Conservation (phyloP, 2,888 invertebrate species). For the Ephialtes manifestator region DNA sequence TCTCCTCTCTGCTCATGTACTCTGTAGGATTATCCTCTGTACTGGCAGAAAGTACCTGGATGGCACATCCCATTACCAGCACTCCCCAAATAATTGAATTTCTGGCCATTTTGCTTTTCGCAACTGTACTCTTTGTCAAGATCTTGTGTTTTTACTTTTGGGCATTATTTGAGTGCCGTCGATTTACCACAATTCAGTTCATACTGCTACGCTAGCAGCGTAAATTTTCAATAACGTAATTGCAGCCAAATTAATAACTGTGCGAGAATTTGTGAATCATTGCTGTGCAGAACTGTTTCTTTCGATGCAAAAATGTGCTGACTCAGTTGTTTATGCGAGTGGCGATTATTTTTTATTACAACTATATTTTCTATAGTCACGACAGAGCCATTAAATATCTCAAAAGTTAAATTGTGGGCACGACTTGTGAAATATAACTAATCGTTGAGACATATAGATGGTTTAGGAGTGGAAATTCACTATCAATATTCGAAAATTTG, state of each 20-base stretch:
- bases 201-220: conserved; percentile 16
- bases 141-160: conserved; percentile 71
- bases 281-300: background rate
- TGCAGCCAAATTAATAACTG: background rate
- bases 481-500: background rate
- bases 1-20: conserved; percentile 89
- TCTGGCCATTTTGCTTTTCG: conserved; percentile 76
- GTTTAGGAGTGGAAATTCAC: background rate
- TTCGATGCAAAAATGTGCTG: background rate
- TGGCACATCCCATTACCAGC: conserved; percentile 77
- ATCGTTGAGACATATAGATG: background rate
- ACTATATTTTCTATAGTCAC: background rate
- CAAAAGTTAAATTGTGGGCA: background rate
- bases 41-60: conserved; percentile 72
- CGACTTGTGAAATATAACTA: background rate
- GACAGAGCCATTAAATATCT: background rate
- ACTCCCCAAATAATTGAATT: conserved; percentile 77
- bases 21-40: conserved; percentile 81
- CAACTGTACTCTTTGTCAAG: conserved; percentile 80
- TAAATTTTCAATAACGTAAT: background rate
- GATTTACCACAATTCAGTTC: conserved; percentile 3
- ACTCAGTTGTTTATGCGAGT: background rate
- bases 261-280: background rate
- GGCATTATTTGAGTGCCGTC: conserved; percentile 75
- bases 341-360: background rate